Base-by-base conservation (phyloP, 2,113 vertebrate species). In the Aptenodytes forsteri region DNA sequence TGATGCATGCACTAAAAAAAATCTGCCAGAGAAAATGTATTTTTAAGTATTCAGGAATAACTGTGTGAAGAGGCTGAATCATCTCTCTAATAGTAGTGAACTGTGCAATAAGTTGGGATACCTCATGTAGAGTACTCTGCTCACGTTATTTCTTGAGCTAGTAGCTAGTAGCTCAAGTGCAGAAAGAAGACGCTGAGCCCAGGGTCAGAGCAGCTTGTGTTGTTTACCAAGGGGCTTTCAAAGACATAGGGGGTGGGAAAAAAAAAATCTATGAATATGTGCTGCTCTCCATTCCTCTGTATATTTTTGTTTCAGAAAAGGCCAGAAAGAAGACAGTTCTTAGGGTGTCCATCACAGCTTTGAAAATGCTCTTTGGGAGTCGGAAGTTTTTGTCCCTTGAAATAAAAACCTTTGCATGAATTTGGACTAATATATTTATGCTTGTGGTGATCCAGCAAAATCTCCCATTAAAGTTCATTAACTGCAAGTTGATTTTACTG, bases 41-140 rank as follows among this genome's bases (percentile, higher is more conserved):
- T 96, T 96, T 90, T 76, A 94, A 96, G 49, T 49, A 34, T 40
- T 82, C 83, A 52, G 61, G 86, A 86, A 91, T 83, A 94, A 79
- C 52, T 25, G 26, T 83, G 71, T 58, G 62, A 89, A 83, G 89
- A 93, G 54, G 70, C 66, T 95, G 90, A 95, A 93, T 97, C 92
- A 92, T 89, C 42, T 91, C 7, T 90, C 26, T 70, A 11, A 27
- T 82, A 87, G 83, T 64, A 90, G 56, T 36, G 77, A 94, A 30
- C 61, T n/a, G 19, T 78, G 58, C 49, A 56, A 1, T 40, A 38
- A 82, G n/a, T 58, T 91, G 70, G 44, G 36, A 27, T 40, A 25
- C 16, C 34, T 71, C 32, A 25, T 0, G 5, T 2, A 34, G 77
- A 81, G 44, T 87, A 46, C 54, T 69, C 14, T 0, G 25, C 46